Conservation (phyloP, 2,113 vertebrate genomes). For the Gymnobelideus leadbeateri region DNA sequence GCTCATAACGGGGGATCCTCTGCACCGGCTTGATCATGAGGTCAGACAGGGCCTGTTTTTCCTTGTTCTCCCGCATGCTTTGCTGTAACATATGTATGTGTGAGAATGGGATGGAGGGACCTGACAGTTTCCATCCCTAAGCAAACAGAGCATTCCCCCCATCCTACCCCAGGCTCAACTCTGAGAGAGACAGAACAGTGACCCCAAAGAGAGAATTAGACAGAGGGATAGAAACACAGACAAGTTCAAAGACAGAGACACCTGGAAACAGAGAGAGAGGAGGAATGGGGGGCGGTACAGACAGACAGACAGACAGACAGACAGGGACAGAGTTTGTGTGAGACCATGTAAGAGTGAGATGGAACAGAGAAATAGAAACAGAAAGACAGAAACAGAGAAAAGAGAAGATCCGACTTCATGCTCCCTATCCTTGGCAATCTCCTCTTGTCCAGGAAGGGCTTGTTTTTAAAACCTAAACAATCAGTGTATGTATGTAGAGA, state of each 20-base stretch:
- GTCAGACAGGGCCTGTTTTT: constrained; percentile 97
- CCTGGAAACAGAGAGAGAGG: not conserved
- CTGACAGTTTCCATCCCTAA: not conserved
- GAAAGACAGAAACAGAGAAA: no score
- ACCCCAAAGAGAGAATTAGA: not conserved
- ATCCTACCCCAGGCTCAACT: not conserved
- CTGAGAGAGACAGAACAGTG: not conserved
- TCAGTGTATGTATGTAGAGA: not conserved
- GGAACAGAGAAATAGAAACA: not conserved
- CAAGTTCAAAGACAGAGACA: not conserved
- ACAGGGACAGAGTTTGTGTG: no score
- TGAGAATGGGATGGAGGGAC: not conserved
- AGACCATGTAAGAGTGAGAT: not conserved
- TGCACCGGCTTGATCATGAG: constrained; percentile 99
- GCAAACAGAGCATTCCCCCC: not conserved
- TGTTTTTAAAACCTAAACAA: not conserved
- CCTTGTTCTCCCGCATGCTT: constrained; percentile 99
- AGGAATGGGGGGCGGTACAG: not conserved
- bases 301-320: not conserved
- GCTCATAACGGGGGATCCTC: constrained; percentile 97
- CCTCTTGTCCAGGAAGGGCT: not conserved
- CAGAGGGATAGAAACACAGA: not conserved
- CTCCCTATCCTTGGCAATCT: not conserved
- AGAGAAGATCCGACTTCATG: not conserved
- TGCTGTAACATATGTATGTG: constrained; percentile 86